Evolutionary conservation across 2,888 invertebrate genomes (phyloP).

Genomic region (Strigamia transsilvanica): DNA sequence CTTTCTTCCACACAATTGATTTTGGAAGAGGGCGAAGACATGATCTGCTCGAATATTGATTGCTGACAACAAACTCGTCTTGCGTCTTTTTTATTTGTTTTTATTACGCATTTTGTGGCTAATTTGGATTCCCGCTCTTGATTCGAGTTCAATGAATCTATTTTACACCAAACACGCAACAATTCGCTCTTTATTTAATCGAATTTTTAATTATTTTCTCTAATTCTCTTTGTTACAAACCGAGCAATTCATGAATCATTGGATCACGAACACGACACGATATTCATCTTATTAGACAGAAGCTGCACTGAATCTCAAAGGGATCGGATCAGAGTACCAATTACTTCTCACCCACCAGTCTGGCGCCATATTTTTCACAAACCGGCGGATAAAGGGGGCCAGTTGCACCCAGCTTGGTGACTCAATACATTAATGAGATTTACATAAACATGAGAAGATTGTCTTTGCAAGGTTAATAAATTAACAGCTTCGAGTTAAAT

Average conservation of each 20-base stretch:
- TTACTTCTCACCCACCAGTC: conserved; percentile 1
- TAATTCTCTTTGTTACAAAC: not conserved
- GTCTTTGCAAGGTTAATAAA: not conserved
- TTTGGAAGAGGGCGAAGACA: not conserved
- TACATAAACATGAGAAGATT: not conserved
- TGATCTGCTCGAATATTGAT: not conserved
- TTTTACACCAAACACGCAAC: not conserved
- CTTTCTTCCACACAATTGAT: conserved; percentile 19
- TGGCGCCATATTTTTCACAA: conserved; percentile 1
- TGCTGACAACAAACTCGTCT: not conserved
- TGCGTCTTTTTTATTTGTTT: conserved; percentile 5
- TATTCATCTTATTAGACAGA: not conserved
- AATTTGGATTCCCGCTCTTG: not conserved
- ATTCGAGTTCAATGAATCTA: conserved; percentile 6
- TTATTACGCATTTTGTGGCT: not conserved
- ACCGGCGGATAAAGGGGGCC: not conserved
- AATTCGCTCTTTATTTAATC: not conserved
- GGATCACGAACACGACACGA: not conserved
- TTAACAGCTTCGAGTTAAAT: not conserved
- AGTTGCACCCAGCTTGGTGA: not conserved
- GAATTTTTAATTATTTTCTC: not conserved
- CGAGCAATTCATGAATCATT: not conserved
- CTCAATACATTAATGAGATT: not conserved
- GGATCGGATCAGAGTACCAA: not conserved
- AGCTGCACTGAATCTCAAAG: not conserved